Evolutionary conservation across 2,113 vertebrate species (phyloP).

Genomic region (Otus sunia): DNA sequence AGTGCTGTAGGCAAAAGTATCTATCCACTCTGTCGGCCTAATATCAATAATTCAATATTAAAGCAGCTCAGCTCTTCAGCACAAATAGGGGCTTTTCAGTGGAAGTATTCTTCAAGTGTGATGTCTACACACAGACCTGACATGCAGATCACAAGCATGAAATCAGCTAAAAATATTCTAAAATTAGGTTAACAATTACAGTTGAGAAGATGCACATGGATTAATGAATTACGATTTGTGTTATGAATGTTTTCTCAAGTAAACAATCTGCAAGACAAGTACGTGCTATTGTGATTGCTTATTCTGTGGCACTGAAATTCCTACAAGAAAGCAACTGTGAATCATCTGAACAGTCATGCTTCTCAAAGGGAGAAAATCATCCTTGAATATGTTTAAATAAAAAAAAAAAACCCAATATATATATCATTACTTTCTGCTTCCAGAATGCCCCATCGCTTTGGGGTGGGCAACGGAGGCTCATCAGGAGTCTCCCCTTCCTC

Average conservation of each 20-base stretch:
- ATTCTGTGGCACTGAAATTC: not conserved
- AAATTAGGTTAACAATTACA: not conserved
- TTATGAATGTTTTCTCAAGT: not conserved
- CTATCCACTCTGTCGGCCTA: not conserved
- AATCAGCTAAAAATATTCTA: not conserved
- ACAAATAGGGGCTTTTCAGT: not conserved
- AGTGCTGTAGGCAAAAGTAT: not conserved
- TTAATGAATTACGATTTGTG: not conserved
- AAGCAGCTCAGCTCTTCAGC: conserved; percentile 1
- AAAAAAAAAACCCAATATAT: not conserved
- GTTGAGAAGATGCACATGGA: not conserved
- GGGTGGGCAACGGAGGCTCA: not conserved
- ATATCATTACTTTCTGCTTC: not conserved
- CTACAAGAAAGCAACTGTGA: not conserved
- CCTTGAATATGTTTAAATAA: not conserved
- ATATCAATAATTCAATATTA: conserved; percentile 10
- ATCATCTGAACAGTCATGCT: conserved; percentile 3
- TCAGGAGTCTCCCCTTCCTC: not conserved
- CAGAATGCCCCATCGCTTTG: not conserved
- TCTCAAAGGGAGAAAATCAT: not conserved
- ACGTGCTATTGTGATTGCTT: not conserved
- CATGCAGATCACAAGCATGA: not conserved
- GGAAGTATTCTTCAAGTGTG: not conserved
- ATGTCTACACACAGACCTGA: not conserved
- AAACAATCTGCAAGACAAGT: not conserved